Base-by-base conservation (phyloP, 1,140 invertebrate species). In the Hydropsyche tenuis region DNA sequence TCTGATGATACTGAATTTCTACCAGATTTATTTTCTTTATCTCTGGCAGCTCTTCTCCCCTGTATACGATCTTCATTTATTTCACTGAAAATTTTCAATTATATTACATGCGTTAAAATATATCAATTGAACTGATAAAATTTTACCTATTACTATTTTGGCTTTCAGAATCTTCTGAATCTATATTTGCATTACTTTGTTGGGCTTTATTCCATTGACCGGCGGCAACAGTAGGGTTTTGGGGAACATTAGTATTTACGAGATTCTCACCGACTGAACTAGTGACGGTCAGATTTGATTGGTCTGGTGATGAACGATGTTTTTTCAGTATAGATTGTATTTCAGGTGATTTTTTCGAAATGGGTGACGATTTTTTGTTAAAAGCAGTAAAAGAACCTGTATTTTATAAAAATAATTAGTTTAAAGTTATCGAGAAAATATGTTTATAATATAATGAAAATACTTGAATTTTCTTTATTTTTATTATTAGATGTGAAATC, bases 11-110 rank as follows among this genome's bases (percentile, higher is more conserved):
- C 18, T 0, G 84, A 86, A 56, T 85, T 83, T 4, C 82, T 76
- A 63, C 73, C 70, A 23, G 20, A 27, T 22, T 81, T 73, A 66
- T 80, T 83, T 48, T 80, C 84, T 73, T 83, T 86, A 79, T 89
- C 88, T 77, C 89, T 85, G 9, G 86, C 88, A 1, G 88, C 88
- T 76, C 89, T 81, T 81, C 89, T 85, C 4, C 89, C 89, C 73
- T 88, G 82, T 68, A 90, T 86, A 18, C 89, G 87, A 72, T 91
- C 90, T 79, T 91, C 90, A 77, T 87, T 90, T 62, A 88, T 82
- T 85, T 90, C 88, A 82, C 89, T 90, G 43, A 42, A 51, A 45
- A 53, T 48, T 7, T 25, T 60, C 27, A 68, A 60, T 53, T 27
- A 9, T 20, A 68, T 11, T 20, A 7, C 37, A 23, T 16, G n/a